Evolutionary conservation across 2,888 invertebrate genomes (phyloP), one percentile per base, ranked within the genome.

Genomic region (Calliopum simillimum): DNA sequence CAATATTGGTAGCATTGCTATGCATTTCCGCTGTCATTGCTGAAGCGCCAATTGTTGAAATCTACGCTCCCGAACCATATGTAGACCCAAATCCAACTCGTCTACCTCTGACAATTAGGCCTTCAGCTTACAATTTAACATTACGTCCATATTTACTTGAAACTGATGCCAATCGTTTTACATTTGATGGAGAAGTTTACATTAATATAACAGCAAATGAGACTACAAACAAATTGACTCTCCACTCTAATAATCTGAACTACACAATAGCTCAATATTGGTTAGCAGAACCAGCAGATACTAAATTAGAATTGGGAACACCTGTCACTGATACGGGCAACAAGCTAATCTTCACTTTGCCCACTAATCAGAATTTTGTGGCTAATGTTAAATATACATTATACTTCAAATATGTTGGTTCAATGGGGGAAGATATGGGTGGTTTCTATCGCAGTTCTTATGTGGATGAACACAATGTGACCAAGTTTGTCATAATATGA

Each of bases 121-220:
- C 92, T 0, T 77, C 74, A 0, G 82, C 82, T 14, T 93, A 92
- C 74, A 83, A 86, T 41, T 84, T 92, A 0, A 76, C 83, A 0
- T n/a, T n/a, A n/a, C n/a, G n/a, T n/a, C n/a, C n/a, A n/a, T n/a
- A n/a, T n/a, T n/a, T n/a, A n/a, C n/a, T n/a, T n/a, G n/a, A n/a
- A n/a, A n/a, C n/a, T n/a, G n/a, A n/a, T n/a, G n/a, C n/a, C n/a
- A n/a, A n/a, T n/a, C n/a, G n/a, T n/a, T n/a, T n/a, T n/a, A n/a
- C n/a, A n/a, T n/a, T n/a, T n/a, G n/a, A n/a, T n/a, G n/a, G n/a
- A n/a, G n/a, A n/a, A n/a, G n/a, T n/a, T n/a, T n/a, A n/a, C n/a
- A n/a, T n/a, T n/a, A n/a, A n/a, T n/a, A n/a, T n/a, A n/a, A n/a
- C n/a, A n/a, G n/a, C n/a, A n/a, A n/a, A n/a, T n/a, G n/a, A n/a